Evolutionary conservation across 2,888 invertebrate genomes (phyloP).

Genomic region (Lysandra coridon): DNA sequence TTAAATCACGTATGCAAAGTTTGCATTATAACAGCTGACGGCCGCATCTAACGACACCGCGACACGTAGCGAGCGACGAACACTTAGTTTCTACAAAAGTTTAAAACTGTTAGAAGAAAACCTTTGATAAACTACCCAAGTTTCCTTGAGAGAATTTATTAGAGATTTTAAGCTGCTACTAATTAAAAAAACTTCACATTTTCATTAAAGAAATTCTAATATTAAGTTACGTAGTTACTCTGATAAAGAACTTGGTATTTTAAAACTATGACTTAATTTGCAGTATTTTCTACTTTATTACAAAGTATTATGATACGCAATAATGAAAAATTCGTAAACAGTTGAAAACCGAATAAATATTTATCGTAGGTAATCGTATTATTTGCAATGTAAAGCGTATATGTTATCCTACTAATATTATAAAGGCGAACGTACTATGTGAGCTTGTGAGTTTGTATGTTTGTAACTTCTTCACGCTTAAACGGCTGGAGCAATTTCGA

Average conservation of each 20-base stretch:
- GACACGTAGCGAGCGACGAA: conserved; percentile 9
- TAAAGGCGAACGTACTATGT: too few relatives aligned
- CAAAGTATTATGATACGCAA: too few relatives aligned
- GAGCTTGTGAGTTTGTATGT: too few relatives aligned
- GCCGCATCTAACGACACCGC: neutral
- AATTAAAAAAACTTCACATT: conserved; percentile 22
- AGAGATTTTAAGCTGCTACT: neutral
- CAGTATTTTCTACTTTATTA: neutral
- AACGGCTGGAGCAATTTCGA: too few relatives aligned
- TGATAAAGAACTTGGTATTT: neutral
- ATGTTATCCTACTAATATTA: too few relatives aligned
- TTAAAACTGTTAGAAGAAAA: neutral
- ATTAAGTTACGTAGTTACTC: neutral
- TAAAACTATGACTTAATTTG: neutral
- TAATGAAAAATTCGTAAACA: too few relatives aligned
- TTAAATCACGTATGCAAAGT: conserved; percentile 19
- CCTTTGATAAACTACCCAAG: conserved; percentile 37
- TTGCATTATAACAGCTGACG: conserved; percentile 26
- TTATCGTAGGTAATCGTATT: too few relatives aligned
- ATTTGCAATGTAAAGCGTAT: too few relatives aligned
- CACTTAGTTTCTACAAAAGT: neutral
- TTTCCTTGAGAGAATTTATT: conserved; percentile 30
- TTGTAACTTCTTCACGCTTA: too few relatives aligned
- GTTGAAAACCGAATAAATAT: too few relatives aligned
- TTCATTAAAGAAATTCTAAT: conserved; percentile 1